Base-by-base conservation (phyloP, 1,140 invertebrate genomes). In the Tetraneura akinire region DNA sequence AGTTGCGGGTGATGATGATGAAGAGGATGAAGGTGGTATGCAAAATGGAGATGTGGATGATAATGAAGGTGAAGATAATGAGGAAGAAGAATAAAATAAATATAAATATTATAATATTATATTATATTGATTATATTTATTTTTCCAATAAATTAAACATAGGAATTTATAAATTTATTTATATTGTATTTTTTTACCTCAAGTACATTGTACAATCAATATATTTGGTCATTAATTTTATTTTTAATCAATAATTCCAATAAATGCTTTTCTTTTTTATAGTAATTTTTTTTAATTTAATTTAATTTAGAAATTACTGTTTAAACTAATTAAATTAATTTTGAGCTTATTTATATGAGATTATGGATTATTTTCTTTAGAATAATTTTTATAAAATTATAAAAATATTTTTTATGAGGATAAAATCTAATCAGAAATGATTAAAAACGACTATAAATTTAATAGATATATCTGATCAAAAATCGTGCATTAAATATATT, bases 1-100 rank as follows among this genome's bases (percentile, higher is more conserved):
- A 88, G 94, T 98, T 18, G 93, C 92, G 82, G 92, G 95, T 70
- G 94, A 96, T 85, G 94, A 94, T 82, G 94, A 94, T 55, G 92
- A 94, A 80, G 92, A 94, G 82, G 92, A 93, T 80, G 91, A 91
- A 53, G 92, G 92, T 73, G 89, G 87, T 68, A 86, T 86, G 85
- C 83, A 86, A 83, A 80, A 88, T 85, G 87, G 86, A 68, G 86
- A 85, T 37, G 87, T 88, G 80, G 84, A 85, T 23, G 86, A 86
- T 37, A 82, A 85, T 51, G 82, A 86, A 68, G 82, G 55, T 21
- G 82, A 81, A 26, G 85, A 85, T 5, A 51, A 62, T 14, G 57
- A 60, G 1, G 80, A 81, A 81, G 80, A 81, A 78, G 73, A 78
- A 78, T 78, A 62, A 78, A 49, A 71, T 14, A 45, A 45, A 57